Base-by-base conservation (phyloP, 1,140 invertebrate genomes). In the Penaeus japonicus region DNA sequence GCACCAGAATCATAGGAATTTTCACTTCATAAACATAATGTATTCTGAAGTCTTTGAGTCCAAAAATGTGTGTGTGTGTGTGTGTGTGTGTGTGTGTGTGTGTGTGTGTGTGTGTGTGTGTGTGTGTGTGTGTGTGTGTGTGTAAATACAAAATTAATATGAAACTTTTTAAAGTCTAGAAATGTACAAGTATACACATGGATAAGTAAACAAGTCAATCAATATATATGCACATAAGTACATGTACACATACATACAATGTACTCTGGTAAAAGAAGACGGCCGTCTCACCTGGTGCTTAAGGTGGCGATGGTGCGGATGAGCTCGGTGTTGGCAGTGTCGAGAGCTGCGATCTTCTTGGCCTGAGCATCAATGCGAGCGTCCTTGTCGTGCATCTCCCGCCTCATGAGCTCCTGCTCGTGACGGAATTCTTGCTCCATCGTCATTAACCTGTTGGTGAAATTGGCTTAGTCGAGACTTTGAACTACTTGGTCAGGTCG, bases 351-450 rank as follows among this genome's bases (percentile, higher is more conserved):
- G 62, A 89, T 89, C 27, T 89, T 78, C 62, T 81, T 79, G 15
- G 65, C 89, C 39, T 89, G 89, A 55, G 83, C 89, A 39, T 80
- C 78, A 53, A 89, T 82, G 47, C 83, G 84, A 32, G 83, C 79
- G 53, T 89, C 89, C 32, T 89, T 89, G 53, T 85, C 39, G 24
- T 89, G 75, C 89, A 89, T 85, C 35, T 85, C 89, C 57, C 55
- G 32, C n/a, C 83, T 47, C 83, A 89, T 78, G 15, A 85, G 55
- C 22, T 85, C 89, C 57, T 89, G 89, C 22, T 89, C 89, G 2
- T 82, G 83, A 17, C 89, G 83, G 35, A 89, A 85, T 84, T 89
- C 89, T 53, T 89, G 89, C 27, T 89, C 89, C 89, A 89, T 89
- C 3, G 35, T 85, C 83, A 89, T 82, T 53, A 89, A 62, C 35